A percentile compares a stretch with the other conserved stretches of the same genome.
phyloP scores from a whole-genome alignment of 2,113 vertebrate species.

The Atrichornis clamosus region DNA sequence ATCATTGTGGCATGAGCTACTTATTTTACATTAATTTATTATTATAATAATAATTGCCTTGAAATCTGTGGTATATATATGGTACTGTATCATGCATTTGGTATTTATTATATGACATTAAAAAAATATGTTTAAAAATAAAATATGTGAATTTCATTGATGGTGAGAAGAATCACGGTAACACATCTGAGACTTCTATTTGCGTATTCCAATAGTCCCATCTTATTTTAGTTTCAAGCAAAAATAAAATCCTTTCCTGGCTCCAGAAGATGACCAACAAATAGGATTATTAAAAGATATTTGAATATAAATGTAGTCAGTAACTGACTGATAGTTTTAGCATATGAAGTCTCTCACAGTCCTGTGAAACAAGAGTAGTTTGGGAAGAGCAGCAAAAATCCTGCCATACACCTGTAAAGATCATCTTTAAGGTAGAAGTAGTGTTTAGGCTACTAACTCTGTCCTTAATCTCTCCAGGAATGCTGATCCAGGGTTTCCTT shows the following conservation, averaged over 20 bases:
- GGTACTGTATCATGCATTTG: background rate
- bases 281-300: background rate
- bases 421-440: background rate
- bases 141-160: background rate
- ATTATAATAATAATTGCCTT: too few species aligned
- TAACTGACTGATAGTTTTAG: background rate
- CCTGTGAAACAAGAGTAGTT: background rate
- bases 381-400: background rate
- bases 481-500: background rate
- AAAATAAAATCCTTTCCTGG: background rate
- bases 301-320: background rate
- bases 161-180: background rate
- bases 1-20: background rate
- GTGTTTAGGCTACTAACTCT: background rate
- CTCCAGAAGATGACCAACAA: background rate
- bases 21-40: background rate
- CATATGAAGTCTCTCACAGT: background rate
- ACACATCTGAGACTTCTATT: background rate
- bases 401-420: background rate
- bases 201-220: background rate
- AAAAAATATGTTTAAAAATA: background rate
- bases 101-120: background rate
- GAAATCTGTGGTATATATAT: background rate
- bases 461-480: background rate
- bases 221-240: background rate